A percentile compares a stretch with the other conserved stretches of the same genome.
Evolutionary conservation across 2,113 vertebrate species (phyloP).

Genomic region (Tylochromis polylepis): DNA sequence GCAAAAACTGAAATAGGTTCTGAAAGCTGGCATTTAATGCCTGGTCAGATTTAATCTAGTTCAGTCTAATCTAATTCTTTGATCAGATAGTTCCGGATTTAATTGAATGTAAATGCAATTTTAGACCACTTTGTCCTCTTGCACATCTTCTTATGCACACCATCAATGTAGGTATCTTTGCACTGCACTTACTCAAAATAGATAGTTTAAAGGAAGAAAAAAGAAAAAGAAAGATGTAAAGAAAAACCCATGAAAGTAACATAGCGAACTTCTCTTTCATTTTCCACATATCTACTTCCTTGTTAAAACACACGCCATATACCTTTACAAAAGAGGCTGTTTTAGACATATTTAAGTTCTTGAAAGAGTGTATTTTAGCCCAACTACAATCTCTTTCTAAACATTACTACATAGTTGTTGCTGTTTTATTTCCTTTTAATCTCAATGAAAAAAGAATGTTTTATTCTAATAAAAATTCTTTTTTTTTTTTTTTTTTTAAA

Average conservation of each 20-base stretch:
- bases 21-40: background rate
- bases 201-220: background rate
- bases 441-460: too few relatives aligned
- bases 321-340: background rate
- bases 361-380: background rate
- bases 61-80: background rate
- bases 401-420: too few relatives aligned
- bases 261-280: background rate
- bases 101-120: background rate
- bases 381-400: too few relatives aligned
- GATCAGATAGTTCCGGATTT: background rate
- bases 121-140: background rate
- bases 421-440: too few relatives aligned
- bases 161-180: background rate
- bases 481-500: too few relatives aligned
- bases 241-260: accelerated
- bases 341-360: background rate
- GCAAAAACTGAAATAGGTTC: background rate
- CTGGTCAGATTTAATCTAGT: background rate
- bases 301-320: background rate
- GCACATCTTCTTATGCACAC: background rate
- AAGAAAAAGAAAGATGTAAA: background rate
- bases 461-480: background rate
- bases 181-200: background rate
- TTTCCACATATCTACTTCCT: background rate